Base-by-base conservation (phyloP, 1,140 invertebrate species). In the Nasonia longicornis region DNA sequence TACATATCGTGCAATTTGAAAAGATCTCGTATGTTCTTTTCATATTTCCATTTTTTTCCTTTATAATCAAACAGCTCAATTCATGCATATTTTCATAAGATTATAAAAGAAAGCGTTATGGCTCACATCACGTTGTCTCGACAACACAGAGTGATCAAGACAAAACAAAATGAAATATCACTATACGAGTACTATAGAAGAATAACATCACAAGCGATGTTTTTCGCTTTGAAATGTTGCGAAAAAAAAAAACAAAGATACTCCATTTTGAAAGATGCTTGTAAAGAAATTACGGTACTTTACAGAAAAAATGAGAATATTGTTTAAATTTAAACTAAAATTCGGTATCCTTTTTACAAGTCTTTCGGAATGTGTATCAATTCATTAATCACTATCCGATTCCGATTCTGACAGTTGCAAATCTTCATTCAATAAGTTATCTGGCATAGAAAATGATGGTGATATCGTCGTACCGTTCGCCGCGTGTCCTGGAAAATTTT, bases 361-460 rank as follows among this genome's bases (percentile, higher is more conserved):
- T 83, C 79, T 78, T 79, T 84, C 81, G 82, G 82, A 81, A 82
- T 79, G 70, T 81, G 81, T 75, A 79, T 79, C 71, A 79, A 82
- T 81, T 78, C 10, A 66, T 85, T 82, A 82, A 86, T 93, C 91
- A 75, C 91, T 92, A 77, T 94, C 94, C 70, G 93, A 94, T 81
- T 93, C 93, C n/a, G 93, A 93, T 91, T 96, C 95, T 67, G 95
- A 96, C 79, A 96, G 91, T 88, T 95, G 94, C 83, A 96, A 91
- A 90, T 96, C 95, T 85, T 95, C 94, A 87, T 93, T 94, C 69
- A 95, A 90, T 82, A 94, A 91, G 87, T 93, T 92, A 83, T 90
- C 90, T 14, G 92, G 92, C 87, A 93, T 89, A 2, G 91, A 78
- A 69, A 91, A 87, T 72, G 89, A 86, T 76, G 89, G 85, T 80